Percentiles rank a stretch among this genome's conserved stretches.
These are phyloP conservation scores for Tetragonula carbonaria DNA, from an alignment of 2,888 invertebrate genomes.

Conservation along the genomic window DNA sequence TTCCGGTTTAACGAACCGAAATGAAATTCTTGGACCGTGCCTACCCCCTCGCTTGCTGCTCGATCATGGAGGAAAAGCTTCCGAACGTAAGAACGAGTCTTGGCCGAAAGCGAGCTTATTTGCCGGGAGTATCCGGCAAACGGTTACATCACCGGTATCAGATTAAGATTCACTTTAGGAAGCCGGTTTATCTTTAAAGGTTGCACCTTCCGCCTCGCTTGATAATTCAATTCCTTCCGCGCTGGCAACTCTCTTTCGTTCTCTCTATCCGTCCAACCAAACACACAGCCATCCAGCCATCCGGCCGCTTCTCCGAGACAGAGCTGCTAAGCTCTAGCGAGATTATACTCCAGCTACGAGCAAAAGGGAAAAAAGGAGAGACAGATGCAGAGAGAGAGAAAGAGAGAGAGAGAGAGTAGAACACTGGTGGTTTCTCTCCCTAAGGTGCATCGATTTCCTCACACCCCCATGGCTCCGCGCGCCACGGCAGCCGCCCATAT, in stretches of 20 bases:
- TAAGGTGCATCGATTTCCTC: conserved; percentile 83
- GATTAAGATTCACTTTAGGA: conserved; percentile 75
- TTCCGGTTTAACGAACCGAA: neutral
- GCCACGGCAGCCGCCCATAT: conserved; percentile 69
- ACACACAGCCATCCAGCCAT: conserved; percentile 52
- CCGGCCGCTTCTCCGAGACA: conserved; percentile 47
- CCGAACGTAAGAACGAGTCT: neutral
- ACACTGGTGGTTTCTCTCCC: conserved; percentile 73
- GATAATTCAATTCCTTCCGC: conserved; percentile 84
- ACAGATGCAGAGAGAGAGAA: neutral
- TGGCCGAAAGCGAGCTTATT: conserved; percentile 49
- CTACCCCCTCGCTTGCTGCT: no score
- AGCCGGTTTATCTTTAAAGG: conserved; percentile 75
- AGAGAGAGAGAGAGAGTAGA: conserved; percentile 37
- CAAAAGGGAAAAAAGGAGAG: conserved; percentile 11
- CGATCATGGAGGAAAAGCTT: neutral
- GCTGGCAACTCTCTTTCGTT: conserved; percentile 73
- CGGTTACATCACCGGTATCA: conserved; percentile 68
- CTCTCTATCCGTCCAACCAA: conserved; percentile 55
- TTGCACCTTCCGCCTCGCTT: conserved; percentile 82
- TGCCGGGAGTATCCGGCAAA: conserved; percentile 62
- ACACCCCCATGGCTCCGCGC: conserved; percentile 57
- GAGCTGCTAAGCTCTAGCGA: conserved; percentile 64
- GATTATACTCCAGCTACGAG: conserved; percentile 61
- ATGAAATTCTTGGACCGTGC: neutral